These are phyloP conservation scores for Myripristis jacobus DNA, from an alignment of 2,797 vertebrate genomes.

Conservation along the genomic window DNA sequence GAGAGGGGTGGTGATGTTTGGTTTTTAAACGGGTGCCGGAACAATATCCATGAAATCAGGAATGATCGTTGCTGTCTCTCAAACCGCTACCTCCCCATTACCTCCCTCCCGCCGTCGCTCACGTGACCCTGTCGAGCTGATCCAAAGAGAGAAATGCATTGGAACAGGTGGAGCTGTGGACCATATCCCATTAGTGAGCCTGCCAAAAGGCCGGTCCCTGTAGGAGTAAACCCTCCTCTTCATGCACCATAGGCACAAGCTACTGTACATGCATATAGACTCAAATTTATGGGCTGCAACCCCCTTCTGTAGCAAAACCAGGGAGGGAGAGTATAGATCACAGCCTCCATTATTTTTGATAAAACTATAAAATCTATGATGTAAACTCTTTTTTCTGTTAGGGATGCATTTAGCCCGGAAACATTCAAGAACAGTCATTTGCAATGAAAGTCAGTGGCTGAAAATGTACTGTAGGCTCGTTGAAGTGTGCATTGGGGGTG, in stretches of 20 bases:
- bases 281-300: slow-evolving; percentile 70
- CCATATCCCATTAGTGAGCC: slow-evolving; percentile 80
- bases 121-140: slow-evolving; percentile 65
- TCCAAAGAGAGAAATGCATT: slow-evolving; percentile 76
- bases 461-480: slow-evolving; percentile 64
- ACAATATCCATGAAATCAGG: slow-evolving; percentile 76
- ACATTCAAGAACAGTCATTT: slow-evolving; percentile 73
- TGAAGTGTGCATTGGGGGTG: slow-evolving; percentile 63
- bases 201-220: slow-evolving; percentile 77
- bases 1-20: slow-evolving; percentile 57
- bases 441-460: slow-evolving; percentile 76
- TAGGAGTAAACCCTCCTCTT: slow-evolving; percentile 74
- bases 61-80: slow-evolving; percentile 75
- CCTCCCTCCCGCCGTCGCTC: slow-evolving; percentile 56
- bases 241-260: slow-evolving; percentile 73
- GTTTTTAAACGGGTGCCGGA: slow-evolving; percentile 69
- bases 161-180: slow-evolving; percentile 81
- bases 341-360: slow-evolving; percentile 62
- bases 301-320: slow-evolving; percentile 61
- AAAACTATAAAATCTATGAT: slow-evolving; percentile 62
- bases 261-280: slow-evolving; percentile 69
- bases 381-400: slow-evolving; percentile 47
- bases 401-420: slow-evolving; percentile 57
- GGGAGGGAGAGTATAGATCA: slow-evolving; percentile 56
- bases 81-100: slow-evolving; percentile 69